These are phyloP conservation scores for Scolopax rusticola DNA, from an alignment of 2,797 vertebrate species.

Conservation along the genomic window DNA sequence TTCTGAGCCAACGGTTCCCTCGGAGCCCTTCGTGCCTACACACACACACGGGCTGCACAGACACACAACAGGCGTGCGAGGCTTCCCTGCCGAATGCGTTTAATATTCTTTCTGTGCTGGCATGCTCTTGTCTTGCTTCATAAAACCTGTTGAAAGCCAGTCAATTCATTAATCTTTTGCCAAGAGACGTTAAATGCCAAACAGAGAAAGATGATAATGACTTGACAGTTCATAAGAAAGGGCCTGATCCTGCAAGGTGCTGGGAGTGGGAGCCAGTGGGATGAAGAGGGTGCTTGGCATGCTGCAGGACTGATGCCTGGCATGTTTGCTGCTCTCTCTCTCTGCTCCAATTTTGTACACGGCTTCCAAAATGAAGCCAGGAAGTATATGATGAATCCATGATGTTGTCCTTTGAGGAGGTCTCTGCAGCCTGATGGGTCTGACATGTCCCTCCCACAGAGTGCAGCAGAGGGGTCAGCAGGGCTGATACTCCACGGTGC, in stretches of 20 bases:
- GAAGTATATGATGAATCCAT: fast-evolving
- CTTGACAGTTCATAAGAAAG: slow-evolving; percentile 56
- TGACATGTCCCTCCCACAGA: fast-evolving
- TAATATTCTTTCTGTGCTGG: slow-evolving; percentile 55
- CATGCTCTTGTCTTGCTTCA: slow-evolving; percentile 67
- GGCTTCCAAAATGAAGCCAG: background rate
- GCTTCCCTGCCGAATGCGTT: background rate
- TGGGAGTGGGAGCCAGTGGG: background rate
- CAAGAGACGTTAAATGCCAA: slow-evolving; percentile 68
- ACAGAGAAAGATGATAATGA: slow-evolving; percentile 62
- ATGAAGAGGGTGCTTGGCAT: background rate
- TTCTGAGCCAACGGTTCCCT: slow-evolving; percentile 4
- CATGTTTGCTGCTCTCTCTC: background rate
- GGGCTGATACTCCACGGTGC: background rate
- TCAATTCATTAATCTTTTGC: slow-evolving; percentile 76
- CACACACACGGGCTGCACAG: slow-evolving; percentile 20
- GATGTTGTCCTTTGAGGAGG: background rate
- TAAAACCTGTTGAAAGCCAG: slow-evolving; percentile 72
- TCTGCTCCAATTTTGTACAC: background rate
- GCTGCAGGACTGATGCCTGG: background rate
- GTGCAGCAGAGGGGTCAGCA: background rate
- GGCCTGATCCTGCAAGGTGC: slow-evolving; percentile 24
- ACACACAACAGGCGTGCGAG: slow-evolving; percentile 32
- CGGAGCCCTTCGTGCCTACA: slow-evolving; percentile 48
- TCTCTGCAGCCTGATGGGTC: background rate